Base-by-base conservation (phyloP, 2,113 vertebrate species). In the Phrynosoma blainvillii region DNA sequence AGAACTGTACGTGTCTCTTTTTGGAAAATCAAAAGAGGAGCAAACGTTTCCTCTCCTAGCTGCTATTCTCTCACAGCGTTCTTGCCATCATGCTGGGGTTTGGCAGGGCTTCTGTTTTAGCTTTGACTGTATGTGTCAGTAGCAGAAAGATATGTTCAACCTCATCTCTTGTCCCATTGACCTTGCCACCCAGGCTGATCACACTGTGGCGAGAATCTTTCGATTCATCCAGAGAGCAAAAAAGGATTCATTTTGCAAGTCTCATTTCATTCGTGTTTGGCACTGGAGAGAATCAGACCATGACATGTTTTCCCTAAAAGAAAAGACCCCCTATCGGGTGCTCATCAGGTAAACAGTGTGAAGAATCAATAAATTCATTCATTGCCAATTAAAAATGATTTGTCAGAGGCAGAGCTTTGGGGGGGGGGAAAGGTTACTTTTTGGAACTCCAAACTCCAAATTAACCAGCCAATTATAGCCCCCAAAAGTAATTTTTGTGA, bases 121-220 rank as follows among this genome's bases (percentile, higher is more conserved):
- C 79, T 90, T 74, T 73, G 91, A 47, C n/a, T 18, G 91, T 0
- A 1, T 5, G 78, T 65, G 0, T 0, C 90, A 88, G 79, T 79
- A 85, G 88, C 71, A 89, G 88, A 90, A 86, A 76, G 85, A 84
- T 89, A 89, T 68, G 0, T 1, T 89, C 80, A 88, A 90, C 92
- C 89, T 91, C 92, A 87, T 77, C 78, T 77, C 85, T 83, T 89
- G 77, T 89, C 90, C 89, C 79, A 71, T 76, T 92, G 95, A 94
- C 94, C 94, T 80, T 59, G 89, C 94, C 93, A 94, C 92, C 95
- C 93, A 95, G 85, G 94, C 0, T 79, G 90, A 90, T 94, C 91
- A 83, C 88, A 86, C 32, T 47, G 91, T 70, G 82, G 86, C 84
- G 90, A 59, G 90, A 82, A 59, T 59, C 78, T 86, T 47, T 27